A percentile compares a stretch with the other conserved stretches of the same genome.
Evolutionary conservation across 1,140 invertebrate genomes (phyloP).

Genomic region (Drosophila mauritiana): DNA sequence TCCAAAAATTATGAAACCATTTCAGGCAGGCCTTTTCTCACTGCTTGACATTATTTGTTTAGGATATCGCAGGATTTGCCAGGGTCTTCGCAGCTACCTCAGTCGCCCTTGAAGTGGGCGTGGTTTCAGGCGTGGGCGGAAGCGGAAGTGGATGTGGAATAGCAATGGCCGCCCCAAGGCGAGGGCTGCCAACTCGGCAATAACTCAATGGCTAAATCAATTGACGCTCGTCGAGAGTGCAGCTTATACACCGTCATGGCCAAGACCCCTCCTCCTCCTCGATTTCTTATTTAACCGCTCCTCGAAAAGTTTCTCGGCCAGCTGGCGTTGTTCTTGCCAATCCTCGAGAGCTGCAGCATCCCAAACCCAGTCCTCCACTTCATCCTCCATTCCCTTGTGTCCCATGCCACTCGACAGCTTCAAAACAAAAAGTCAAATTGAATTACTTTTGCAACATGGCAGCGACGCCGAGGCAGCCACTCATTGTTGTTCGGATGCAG

Average conservation of each 20-base stretch:
- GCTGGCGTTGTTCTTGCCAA: conserved; percentile 37
- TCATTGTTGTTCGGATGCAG: conserved; percentile 51
- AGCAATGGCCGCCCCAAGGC: background rate
- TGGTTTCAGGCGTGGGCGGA: background rate
- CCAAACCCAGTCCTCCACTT: background rate
- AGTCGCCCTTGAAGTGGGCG: conserved; percentile 4
- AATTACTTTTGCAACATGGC: conserved; percentile 75
- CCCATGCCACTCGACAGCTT: conserved; percentile 31
- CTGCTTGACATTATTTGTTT: conserved; percentile 16
- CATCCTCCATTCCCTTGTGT: background rate
- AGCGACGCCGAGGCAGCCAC: conserved; percentile 40
- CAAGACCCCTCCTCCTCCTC: conserved; percentile 1
- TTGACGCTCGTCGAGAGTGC: conserved; percentile 54
- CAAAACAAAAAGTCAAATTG: conserved; percentile 73
- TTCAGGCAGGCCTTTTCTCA: background rate
- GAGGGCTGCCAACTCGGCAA: conserved; percentile 34
- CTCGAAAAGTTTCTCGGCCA: conserved; percentile 17
- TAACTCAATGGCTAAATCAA: conserved; percentile 74
- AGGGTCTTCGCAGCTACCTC: conserved; percentile 1
- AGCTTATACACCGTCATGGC: conserved; percentile 44
- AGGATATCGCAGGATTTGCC: conserved; percentile 12
- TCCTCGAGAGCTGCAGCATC: conserved; percentile 22
- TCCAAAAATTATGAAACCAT: conserved; percentile 1
- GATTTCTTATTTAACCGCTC: background rate
- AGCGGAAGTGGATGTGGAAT: background rate